These are phyloP conservation scores for Microchrysa polita DNA, from an alignment of 2,888 invertebrate species.

Conservation along the genomic window DNA sequence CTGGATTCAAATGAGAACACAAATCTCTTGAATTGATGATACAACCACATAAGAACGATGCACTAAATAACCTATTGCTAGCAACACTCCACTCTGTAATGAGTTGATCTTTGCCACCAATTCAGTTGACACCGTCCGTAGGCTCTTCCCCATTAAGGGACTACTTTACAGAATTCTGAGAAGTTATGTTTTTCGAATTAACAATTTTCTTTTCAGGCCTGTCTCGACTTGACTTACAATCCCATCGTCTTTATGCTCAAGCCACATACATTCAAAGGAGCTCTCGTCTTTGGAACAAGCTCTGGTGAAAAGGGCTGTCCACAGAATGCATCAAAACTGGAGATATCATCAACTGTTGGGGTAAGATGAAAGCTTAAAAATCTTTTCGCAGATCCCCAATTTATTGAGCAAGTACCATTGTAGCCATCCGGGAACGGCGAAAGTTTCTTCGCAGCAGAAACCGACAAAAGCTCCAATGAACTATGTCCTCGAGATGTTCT, in stretches of 20 bases:
- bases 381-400: background rate
- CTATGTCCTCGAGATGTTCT: constrained; percentile 63
- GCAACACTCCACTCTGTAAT: no score
- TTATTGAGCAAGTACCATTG: constrained; percentile 18
- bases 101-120: no score
- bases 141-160: no score
- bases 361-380: constrained; percentile 52
- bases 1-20: no score
- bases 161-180: no score
- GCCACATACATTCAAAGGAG: constrained; percentile 60
- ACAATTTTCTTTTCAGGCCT: constrained; percentile 57
- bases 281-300: constrained; percentile 59
- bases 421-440: constrained; percentile 59
- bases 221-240: constrained; percentile 60
- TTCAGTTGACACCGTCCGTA: no score
- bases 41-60: no score
- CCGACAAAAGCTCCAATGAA: constrained; percentile 53
- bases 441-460: constrained; percentile 53
- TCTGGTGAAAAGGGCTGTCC: constrained; percentile 57
- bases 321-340: constrained; percentile 57
- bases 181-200: no score
- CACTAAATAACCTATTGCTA: no score
- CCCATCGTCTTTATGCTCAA: constrained; percentile 63
- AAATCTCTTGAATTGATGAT: no score
- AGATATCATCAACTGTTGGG: constrained; percentile 60